These are phyloP conservation scores for Trachelus stipa DNA, from an alignment of 2,888 invertebrate genomes.

Conservation along the genomic window DNA sequence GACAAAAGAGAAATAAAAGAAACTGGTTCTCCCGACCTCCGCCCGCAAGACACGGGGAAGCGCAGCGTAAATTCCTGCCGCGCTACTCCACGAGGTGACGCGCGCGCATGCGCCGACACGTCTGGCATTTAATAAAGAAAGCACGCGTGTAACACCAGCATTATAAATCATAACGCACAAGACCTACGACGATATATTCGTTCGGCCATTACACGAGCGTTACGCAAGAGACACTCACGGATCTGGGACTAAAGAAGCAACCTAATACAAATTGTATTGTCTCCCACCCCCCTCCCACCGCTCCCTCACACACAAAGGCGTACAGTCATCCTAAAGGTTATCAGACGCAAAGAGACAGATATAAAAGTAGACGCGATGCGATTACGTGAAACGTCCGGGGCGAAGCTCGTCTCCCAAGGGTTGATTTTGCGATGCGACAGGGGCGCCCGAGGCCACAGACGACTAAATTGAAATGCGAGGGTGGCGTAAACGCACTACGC, in stretches of 20 bases:
- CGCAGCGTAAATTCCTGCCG: background rate
- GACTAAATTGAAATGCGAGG: slow-evolving; percentile 1
- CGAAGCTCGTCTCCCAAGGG: background rate
- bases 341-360: background rate
- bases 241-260: background rate
- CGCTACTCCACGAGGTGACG: background rate
- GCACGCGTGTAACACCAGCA: background rate
- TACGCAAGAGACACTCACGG: background rate
- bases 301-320: background rate
- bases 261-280: background rate
- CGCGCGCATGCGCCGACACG: background rate
- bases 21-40: background rate
- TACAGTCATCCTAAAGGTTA: background rate
- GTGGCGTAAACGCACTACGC: slow-evolving; percentile 2
- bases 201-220: background rate
- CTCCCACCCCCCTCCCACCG: too few relatives aligned
- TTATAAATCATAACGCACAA: background rate
- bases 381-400: too few relatives aligned
- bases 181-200: background rate
- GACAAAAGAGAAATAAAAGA: background rate
- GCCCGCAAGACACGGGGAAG: background rate
- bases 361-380: too few relatives aligned
- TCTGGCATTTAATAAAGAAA: background rate
- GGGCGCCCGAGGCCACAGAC: slow-evolving; percentile 6
- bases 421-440: background rate